Conservation (phyloP, 1,140 invertebrate species). For the Saxidomus purpurata region DNA sequence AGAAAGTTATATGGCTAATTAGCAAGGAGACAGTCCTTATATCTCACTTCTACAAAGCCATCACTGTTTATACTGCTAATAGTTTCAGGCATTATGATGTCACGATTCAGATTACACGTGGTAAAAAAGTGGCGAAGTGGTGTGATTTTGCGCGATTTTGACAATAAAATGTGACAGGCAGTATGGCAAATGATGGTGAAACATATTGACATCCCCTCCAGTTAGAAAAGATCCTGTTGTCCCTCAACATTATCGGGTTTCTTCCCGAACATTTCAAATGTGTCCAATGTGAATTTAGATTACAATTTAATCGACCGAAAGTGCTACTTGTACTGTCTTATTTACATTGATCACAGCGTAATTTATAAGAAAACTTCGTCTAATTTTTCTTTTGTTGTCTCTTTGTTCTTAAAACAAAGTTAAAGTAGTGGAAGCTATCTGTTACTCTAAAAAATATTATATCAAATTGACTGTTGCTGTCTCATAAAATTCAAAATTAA, state of each 20-base stretch:
- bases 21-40: constrained; percentile 20
- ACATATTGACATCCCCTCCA: constrained; percentile 39
- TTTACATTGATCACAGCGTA: constrained; percentile 35
- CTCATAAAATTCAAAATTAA: too few species aligned
- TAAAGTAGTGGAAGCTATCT: too few species aligned
- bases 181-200: constrained; percentile 23
- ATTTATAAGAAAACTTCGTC: constrained; percentile 5
- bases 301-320: constrained; percentile 46
- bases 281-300: constrained; percentile 54
- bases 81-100: constrained; percentile 55
- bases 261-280: constrained; percentile 3
- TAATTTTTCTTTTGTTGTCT: neutral
- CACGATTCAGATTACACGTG: neutral
- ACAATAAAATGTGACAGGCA: constrained; percentile 58
- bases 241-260: constrained; percentile 55
- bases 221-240: constrained; percentile 56
- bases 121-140: constrained; percentile 9
- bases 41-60: constrained; percentile 36
- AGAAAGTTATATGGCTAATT: constrained; percentile 51
- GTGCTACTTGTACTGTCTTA: constrained; percentile 38
- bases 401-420: constrained; percentile 21
- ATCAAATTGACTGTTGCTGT: neutral
- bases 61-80: constrained; percentile 50
- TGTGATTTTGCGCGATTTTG: constrained; percentile 23
- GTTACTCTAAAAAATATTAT: neutral